These are phyloP conservation scores for Rhodophaea formosa DNA, from an alignment of 2,888 invertebrate genomes.

Conservation along the genomic window DNA sequence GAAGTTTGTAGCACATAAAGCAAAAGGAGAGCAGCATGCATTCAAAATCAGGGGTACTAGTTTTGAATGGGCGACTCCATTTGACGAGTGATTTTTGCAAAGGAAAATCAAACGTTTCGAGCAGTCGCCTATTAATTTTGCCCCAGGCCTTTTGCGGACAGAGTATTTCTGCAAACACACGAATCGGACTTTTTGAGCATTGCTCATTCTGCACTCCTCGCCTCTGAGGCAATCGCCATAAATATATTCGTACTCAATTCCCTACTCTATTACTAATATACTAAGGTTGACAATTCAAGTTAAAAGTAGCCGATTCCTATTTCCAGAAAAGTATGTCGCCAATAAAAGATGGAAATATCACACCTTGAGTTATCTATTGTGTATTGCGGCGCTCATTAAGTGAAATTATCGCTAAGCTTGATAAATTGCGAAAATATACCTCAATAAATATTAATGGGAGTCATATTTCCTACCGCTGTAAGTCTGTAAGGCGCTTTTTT, in stretches of 20 bases:
- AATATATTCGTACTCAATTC: neutral
- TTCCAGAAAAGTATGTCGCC: constrained; percentile 13
- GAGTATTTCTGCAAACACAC: too few relatives aligned
- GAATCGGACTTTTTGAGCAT: too few relatives aligned
- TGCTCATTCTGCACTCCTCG: too few relatives aligned
- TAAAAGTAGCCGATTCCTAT: neutral
- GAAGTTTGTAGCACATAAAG: too few relatives aligned
- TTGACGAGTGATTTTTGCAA: too few relatives aligned
- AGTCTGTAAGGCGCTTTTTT: constrained; percentile 28
- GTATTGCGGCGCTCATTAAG: constrained; percentile 38
- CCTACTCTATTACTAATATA: neutral
- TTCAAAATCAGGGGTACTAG: too few relatives aligned
- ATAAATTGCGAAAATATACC: constrained; percentile 40
- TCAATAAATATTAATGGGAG: constrained; percentile 36
- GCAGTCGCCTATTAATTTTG: too few relatives aligned
- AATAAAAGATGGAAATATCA: constrained; percentile 28
- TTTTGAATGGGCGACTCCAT: too few relatives aligned
- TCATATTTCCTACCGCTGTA: constrained; percentile 33
- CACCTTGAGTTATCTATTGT: constrained; percentile 30
- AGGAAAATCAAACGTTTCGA: too few relatives aligned
- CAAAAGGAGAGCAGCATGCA: too few relatives aligned
- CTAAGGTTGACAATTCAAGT: neutral
- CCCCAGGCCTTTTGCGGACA: too few relatives aligned
- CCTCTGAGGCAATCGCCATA: neutral
- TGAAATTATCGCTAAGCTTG: constrained; percentile 39